Base-by-base conservation (phyloP, 2,797 vertebrate species). In the Manis pentadactyla region DNA sequence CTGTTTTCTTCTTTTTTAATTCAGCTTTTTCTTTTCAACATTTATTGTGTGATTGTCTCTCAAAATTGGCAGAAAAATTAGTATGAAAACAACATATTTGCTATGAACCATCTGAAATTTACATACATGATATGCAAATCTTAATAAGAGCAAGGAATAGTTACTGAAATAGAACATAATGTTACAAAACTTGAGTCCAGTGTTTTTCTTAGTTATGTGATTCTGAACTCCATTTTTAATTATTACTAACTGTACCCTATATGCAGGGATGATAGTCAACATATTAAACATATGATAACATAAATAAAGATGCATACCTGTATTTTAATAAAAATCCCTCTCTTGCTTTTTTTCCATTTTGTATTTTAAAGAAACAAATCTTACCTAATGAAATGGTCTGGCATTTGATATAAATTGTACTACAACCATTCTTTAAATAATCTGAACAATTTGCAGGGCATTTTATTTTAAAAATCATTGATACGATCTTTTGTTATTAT, bases 381-480 rank as follows among this genome's bases (percentile, higher is more conserved):
- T 79, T 69, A 68, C 61, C 61, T 51, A 77, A 71, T 90, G 57
- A 86, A 81, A 94, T 8, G 21, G 27, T 25, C 14, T 81, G 46
- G 29, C 51, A 87, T 74, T 81, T 79, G 46, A 63, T 25, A 31
- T 53, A 34, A 51, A 21, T 74, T 57, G 10, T 57, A 57, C 27
- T 15, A 66, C 19, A 83, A n/a, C 25, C 39, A 25, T 34, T 75
- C 57, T 75, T 75, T 42, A 83, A 87, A 61, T 61, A 74, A 59
- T 61, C 5, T 82, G 61, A 82, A n/a, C 87, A 75, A 53, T 31
- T 75, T 92, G 1, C 10, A 59, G 27, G 21, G 3, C 21, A 83
- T 90, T 86, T 69, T 51, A 57, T 34, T 83, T 74, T 51, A 86
- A 87, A 94, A 81, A n/a, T 92, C 51, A 59, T 27, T 73, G 39